These are phyloP conservation scores for Reticulitermes lucifugus DNA, from an alignment of 2,888 invertebrate genomes.

Conservation along the genomic window DNA sequence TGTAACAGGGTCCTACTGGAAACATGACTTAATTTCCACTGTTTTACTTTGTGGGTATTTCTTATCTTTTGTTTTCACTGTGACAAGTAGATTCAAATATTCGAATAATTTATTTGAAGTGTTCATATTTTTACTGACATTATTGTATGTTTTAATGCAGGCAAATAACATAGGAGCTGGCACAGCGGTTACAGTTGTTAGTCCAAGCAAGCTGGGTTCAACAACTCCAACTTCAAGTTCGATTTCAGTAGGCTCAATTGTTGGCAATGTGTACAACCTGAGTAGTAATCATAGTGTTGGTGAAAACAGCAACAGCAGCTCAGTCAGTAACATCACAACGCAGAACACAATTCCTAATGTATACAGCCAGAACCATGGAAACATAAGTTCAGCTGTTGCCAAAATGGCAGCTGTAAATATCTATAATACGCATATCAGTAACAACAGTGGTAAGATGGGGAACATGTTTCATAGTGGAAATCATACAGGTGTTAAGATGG, in stretches of 20 bases:
- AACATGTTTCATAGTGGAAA: constrained; percentile 41
- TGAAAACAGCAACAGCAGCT: constrained; percentile 45
- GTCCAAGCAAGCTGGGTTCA: constrained; percentile 27
- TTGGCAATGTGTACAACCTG: constrained; percentile 42
- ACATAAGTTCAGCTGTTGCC: constrained; percentile 38
- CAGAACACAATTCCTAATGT: constrained; percentile 22
- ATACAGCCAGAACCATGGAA: constrained; percentile 42
- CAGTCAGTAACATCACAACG: constrained; percentile 35
- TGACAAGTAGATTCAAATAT: too few species aligned
- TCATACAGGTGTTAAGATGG: constrained; percentile 44
- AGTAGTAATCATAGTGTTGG: constrained; percentile 33
- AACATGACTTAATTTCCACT: too few species aligned
- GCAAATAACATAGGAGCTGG: constrained; percentile 17
- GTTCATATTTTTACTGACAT: too few species aligned
- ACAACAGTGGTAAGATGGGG: constrained; percentile 37
- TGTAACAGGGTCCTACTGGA: too few species aligned
- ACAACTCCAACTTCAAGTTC: constrained; percentile 21
- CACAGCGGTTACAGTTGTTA: constrained; percentile 12
- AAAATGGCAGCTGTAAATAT: constrained; percentile 47
- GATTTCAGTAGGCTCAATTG: constrained; percentile 18
- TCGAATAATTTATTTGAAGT: too few species aligned
- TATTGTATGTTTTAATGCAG: neutral
- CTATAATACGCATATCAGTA: constrained; percentile 42
- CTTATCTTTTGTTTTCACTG: too few species aligned
- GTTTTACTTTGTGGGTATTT: too few species aligned